Evolutionary conservation across 2,797 vertebrate genomes (phyloP), one percentile per base, ranked within the genome.

Genomic region (Intellagama lesueurii): DNA sequence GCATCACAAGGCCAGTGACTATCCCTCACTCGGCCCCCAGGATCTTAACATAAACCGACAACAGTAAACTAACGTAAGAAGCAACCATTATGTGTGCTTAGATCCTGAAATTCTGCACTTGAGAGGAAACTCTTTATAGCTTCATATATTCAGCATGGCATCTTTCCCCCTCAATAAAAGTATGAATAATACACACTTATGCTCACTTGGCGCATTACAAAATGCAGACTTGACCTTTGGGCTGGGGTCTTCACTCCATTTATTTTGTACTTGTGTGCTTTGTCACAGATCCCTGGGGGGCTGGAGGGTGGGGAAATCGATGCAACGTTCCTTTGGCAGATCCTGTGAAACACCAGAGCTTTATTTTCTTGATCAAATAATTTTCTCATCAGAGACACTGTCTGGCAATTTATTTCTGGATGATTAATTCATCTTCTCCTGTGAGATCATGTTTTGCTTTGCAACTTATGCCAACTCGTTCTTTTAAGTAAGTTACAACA

Each of bases 351-450:
- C 1, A 70, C 28, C 0, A 44, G 1, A 32, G 1, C 40, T 91
- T 86, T 30, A 56, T 17, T 3, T 75, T 82, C 88, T 88, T 83
- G 56, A 82, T 79, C 75, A 84, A n/a, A 56, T 83, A 79, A 68
- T 87, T 32, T 89, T 86, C 87, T 89, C 52, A 84, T 80, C 35
- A n/a, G 30, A 76, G 68, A 26, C 16, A 7, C 19, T 47, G 32
- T 83, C 35, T 87, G 11, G 12, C 82, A 56, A 79, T 26, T 89
- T 90, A n/a, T 89, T 64, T 72, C 64, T 79, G 9, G 30, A 28
- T 87, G 84, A 60, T 47, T 87, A 19, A 83, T 9, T 64, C 75
- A 8, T 47, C 30, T 66, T 80, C 85, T 79, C 87, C 78, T 52
- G 16, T 73, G 44, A 68, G 68, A 49, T 79, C 81, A 81, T 80